Evolutionary conservation across 2,888 invertebrate species (phyloP).

Genomic region (Ophioninae sp.): DNA sequence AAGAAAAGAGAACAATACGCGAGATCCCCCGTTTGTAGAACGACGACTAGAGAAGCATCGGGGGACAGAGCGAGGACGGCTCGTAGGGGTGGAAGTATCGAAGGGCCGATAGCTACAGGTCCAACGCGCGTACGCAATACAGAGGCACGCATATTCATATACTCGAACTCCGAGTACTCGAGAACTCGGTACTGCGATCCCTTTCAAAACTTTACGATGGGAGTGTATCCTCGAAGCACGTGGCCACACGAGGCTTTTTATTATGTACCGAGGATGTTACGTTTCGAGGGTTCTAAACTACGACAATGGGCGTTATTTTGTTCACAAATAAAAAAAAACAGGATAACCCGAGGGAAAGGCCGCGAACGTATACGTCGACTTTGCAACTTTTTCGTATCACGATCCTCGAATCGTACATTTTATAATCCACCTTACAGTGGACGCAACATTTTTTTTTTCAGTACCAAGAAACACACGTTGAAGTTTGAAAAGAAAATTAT

Average conservation of each 20-base stretch:
- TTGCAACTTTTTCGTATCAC: no score
- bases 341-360: not conserved
- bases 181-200: slow-evolving; percentile 7
- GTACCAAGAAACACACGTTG: no score
- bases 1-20: slow-evolving; percentile 15
- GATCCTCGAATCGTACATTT: no score
- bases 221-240: slow-evolving; percentile 59
- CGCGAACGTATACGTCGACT: not conserved
- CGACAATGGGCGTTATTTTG: slow-evolving; percentile 38
- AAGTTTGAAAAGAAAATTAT: no score
- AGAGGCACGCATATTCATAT: not conserved
- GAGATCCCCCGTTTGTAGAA: slow-evolving; percentile 24
- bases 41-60: slow-evolving; percentile 33
- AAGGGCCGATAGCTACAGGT: slow-evolving; percentile 24
- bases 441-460: no score
- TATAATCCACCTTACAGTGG: no score
- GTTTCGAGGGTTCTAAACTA: slow-evolving; percentile 27
- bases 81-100: slow-evolving; percentile 40
- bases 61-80: slow-evolving; percentile 11
- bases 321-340: slow-evolving; percentile 16
- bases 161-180: slow-evolving; percentile 6
- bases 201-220: slow-evolving; percentile 54
- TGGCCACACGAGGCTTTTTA: slow-evolving; percentile 64
- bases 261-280: slow-evolving; percentile 47
- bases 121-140: not conserved